Evolutionary conservation across 2,888 invertebrate species (phyloP).

Genomic region (Hipparchia semele): DNA sequence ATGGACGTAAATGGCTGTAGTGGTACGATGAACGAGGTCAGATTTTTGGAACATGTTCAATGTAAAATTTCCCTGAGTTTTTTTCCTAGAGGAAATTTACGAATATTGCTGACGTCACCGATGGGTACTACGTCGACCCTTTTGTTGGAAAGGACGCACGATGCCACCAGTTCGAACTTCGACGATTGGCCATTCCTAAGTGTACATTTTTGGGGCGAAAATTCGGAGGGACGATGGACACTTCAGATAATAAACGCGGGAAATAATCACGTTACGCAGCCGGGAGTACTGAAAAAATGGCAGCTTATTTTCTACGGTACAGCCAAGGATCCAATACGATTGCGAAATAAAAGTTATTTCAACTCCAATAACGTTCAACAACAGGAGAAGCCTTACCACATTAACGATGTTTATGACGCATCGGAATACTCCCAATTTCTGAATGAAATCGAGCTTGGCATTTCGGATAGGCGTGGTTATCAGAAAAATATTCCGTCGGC

Average conservation of each 20-base stretch:
- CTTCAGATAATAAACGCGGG: constrained; percentile 90
- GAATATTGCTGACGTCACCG: constrained; percentile 94
- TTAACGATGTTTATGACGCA: constrained; percentile 85
- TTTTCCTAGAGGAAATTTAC: constrained; percentile 96
- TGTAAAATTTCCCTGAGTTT: constrained; percentile 96
- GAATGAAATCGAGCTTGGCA: constrained; percentile 76
- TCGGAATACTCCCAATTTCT: constrained; percentile 83
- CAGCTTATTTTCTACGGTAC: constrained; percentile 98
- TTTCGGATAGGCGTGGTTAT: constrained; percentile 85
- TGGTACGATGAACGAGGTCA: constrained; percentile 93
- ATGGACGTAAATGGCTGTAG: constrained; percentile 96
- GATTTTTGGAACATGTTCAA: constrained; percentile 98
- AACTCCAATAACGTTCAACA: constrained; percentile 73
- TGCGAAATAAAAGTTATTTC: constrained; percentile 84
- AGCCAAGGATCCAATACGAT: constrained; percentile 90
- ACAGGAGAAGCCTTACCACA: constrained; percentile 82
- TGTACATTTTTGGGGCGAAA: constrained; percentile 99
- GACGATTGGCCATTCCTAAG: constrained; percentile 99
- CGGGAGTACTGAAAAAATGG: constrained; percentile 96
- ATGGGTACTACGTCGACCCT: constrained; percentile 97
- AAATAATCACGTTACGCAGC: constrained; percentile 91
- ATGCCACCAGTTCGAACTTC: constrained; percentile 95
- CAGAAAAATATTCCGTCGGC: constrained; percentile 86
- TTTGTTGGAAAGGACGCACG: constrained; percentile 95
- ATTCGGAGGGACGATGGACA: constrained; percentile 94